Conservation (phyloP, 2,113 vertebrate species). For the Hypanus sabinus region DNA sequence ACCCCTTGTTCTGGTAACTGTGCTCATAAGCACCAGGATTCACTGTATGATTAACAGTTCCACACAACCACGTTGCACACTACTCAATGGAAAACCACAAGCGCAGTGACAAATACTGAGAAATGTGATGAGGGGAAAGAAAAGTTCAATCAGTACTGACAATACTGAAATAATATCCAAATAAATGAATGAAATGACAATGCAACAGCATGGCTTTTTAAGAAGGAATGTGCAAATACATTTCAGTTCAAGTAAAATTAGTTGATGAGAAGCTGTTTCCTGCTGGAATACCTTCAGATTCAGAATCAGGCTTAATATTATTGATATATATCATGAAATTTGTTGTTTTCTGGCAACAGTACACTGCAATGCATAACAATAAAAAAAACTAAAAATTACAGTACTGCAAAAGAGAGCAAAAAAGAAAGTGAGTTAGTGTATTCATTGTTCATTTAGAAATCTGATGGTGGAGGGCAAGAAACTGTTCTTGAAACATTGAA, state of each 20-base stretch:
- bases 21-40: neutral
- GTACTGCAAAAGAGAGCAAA: too few relatives aligned
- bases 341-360: too few relatives aligned
- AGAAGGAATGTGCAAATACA: neutral
- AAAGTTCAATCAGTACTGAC: neutral
- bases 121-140: neutral
- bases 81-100: neutral
- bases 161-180: neutral
- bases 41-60: neutral
- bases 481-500: too few relatives aligned
- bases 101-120: neutral
- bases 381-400: too few relatives aligned
- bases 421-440: too few relatives aligned
- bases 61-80: neutral
- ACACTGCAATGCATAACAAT: too few relatives aligned
- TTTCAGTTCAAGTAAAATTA: neutral
- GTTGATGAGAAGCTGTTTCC: neutral
- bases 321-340: too few relatives aligned
- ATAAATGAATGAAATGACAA: neutral
- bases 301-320: too few relatives aligned
- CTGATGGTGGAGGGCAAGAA: too few relatives aligned
- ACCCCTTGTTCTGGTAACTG: neutral
- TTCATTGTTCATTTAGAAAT: too few relatives aligned
- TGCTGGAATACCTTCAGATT: too few relatives aligned
- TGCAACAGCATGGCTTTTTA: neutral